Evolutionary conservation across 2,797 vertebrate genomes (phyloP), one percentile per base, ranked within the genome.

Genomic region (Eulemur albifrons): DNA sequence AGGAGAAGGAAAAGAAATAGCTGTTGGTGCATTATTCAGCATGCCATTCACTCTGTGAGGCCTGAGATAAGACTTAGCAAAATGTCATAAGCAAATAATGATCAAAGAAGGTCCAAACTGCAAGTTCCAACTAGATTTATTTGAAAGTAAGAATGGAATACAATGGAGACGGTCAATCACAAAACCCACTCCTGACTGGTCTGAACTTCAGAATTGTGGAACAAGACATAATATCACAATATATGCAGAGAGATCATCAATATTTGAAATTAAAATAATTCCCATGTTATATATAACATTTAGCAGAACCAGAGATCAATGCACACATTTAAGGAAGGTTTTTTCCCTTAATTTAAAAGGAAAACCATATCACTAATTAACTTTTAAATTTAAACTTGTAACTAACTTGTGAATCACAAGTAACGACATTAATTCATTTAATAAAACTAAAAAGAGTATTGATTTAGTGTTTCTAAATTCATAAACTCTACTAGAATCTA

Each of bases 201-300:
- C 32, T 21, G 35, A 61, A 75, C 4, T 17, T 86, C 48, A 73
- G 32, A 67, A 81, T 20, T 77, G 48, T 52, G 2, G 0, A 81
- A 59, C 11, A 76, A 83, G 25, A 61, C 67, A 40, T 35, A 67
- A 67, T 70, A 77, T 23, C 52, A 81, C 48, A 87, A 35, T n/a
- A 35, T 5, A 92, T 32, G 35, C 75, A 59, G 70, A 61, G 27
- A 93, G n/a, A 89, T 54, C 21, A 54, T 77, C 86, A 35, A 77
- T 87, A 89, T 69, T 91, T 32, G 82, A 67, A 83, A 95, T 76
- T 90, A 93, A 88, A 94, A 75, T 86, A 79, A 65, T 90, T 61
- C 48, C 43, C 25, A 48, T 52, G 25, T 82, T 85, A 84, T 27
- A 76, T 32, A n/a, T 27, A 88, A 59, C 50, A 54, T 84, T 50